Evolutionary conservation across 2,113 vertebrate species (phyloP).

Genomic region (Camelus bactrianus): DNA sequence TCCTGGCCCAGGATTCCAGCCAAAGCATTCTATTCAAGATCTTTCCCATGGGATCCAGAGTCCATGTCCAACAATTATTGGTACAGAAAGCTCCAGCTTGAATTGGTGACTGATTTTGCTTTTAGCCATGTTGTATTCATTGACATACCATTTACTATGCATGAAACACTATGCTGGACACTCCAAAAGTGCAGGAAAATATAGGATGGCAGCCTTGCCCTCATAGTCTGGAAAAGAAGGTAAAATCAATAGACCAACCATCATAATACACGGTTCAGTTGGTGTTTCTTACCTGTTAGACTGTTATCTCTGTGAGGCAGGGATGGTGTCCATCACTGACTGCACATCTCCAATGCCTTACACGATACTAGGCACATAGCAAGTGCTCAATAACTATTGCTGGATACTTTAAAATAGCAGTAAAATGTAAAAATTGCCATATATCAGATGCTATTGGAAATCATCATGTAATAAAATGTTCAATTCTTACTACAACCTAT

Average conservation of each 20-base stretch:
- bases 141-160: background rate
- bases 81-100: background rate
- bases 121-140: background rate
- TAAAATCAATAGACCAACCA: background rate
- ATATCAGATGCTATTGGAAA: background rate
- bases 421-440: background rate
- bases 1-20: background rate
- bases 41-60: background rate
- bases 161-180: background rate
- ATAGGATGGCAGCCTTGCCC: background rate
- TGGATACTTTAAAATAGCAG: background rate
- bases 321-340: background rate
- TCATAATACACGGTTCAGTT: background rate
- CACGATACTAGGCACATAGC: background rate
- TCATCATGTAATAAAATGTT: background rate
- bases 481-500: background rate
- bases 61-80: background rate
- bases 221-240: background rate
- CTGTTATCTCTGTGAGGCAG: background rate
- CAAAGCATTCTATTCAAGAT: background rate
- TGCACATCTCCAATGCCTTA: background rate
- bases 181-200: background rate
- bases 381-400: background rate
- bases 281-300: background rate
- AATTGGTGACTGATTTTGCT: background rate